These are phyloP conservation scores for Platysteira castanea DNA, from an alignment of 2,113 vertebrate genomes.

Conservation along the genomic window DNA sequence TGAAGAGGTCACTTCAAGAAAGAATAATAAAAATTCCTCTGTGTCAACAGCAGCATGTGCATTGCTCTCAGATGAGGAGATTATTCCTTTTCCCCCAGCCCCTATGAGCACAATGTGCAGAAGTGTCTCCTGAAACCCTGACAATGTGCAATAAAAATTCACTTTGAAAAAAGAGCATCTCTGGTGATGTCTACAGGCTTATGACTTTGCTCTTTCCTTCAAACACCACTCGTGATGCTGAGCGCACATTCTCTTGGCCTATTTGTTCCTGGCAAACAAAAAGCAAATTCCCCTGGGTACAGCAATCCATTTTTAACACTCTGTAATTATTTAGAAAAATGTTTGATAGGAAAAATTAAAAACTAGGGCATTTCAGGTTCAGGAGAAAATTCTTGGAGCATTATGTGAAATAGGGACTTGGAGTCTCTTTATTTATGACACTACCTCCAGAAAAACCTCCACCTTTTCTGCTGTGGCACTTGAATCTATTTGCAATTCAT, in stretches of 20 bases:
- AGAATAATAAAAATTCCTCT: background rate
- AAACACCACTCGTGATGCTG: constrained; percentile 52
- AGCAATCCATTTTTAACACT: constrained; percentile 57
- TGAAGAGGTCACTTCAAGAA: constrained; percentile 20
- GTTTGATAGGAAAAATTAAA: constrained; percentile 39
- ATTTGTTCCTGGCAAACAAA: constrained; percentile 65
- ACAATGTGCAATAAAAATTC: background rate
- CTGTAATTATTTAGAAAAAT: constrained; percentile 60
- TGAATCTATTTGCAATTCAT: background rate
- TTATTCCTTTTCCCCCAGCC: background rate
- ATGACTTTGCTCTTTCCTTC: constrained; percentile 66
- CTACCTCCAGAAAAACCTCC: background rate
- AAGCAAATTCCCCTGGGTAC: constrained; percentile 44
- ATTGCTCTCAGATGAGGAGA: background rate
- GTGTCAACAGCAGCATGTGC: background rate
- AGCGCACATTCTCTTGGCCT: constrained; percentile 49
- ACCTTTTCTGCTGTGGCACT: background rate
- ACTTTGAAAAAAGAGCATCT: background rate
- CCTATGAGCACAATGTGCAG: background rate
- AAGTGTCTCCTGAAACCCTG: background rate
- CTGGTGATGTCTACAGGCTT: background rate
- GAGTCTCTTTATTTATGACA: background rate
- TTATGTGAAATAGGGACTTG: background rate
- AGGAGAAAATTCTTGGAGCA: background rate
- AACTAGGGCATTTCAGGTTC: constrained; percentile 50